A percentile compares a stretch with the other conserved stretches of the same genome.
Evolutionary conservation across 2,888 invertebrate genomes (phyloP).

Genomic region (Gasteruption jaculator): DNA sequence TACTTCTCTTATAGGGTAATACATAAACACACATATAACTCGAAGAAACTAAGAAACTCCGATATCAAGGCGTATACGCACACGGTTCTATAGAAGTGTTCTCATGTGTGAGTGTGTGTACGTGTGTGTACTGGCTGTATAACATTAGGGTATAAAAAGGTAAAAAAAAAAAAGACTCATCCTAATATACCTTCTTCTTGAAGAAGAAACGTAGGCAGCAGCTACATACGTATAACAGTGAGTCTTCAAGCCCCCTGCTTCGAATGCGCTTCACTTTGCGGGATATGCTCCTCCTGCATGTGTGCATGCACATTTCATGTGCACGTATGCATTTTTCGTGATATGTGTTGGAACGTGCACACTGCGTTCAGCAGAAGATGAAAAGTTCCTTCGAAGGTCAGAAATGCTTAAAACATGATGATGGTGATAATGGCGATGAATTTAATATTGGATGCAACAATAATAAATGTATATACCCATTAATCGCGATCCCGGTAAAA

Average conservation of each 20-base stretch:
- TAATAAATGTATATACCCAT: too few relatives aligned
- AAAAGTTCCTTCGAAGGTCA: constrained; percentile 31
- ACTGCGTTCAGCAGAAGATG: constrained; percentile 28
- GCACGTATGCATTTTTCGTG: constrained; percentile 5
- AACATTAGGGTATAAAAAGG: constrained; percentile 6
- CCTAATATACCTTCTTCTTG: constrained; percentile 26
- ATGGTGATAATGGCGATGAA: too few relatives aligned
- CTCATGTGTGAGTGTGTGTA: constrained; percentile 6
- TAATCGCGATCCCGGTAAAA: too few relatives aligned
- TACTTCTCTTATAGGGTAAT: too few relatives aligned
- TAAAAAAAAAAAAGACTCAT: constrained; percentile 23
- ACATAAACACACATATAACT: too few relatives aligned
- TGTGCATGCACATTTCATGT: constrained; percentile 10
- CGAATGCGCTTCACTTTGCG: constrained; percentile 28
- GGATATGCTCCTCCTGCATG: constrained; percentile 2
- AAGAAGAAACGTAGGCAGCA: constrained; percentile 26
- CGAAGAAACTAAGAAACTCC: too few relatives aligned
- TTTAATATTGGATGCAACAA: too few relatives aligned
- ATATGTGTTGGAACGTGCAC: constrained; percentile 20
- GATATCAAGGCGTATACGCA: too few relatives aligned
- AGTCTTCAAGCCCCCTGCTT: constrained; percentile 33
- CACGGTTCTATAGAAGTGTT: too few relatives aligned
- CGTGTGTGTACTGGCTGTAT: constrained; percentile 5
- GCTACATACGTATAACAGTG: too few relatives aligned
- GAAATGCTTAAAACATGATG: too few relatives aligned